A percentile compares a stretch with the other conserved stretches of the same genome.
phyloP scores from a whole-genome alignment of 2,888 invertebrate species.

The Microdon myrmicae region DNA sequence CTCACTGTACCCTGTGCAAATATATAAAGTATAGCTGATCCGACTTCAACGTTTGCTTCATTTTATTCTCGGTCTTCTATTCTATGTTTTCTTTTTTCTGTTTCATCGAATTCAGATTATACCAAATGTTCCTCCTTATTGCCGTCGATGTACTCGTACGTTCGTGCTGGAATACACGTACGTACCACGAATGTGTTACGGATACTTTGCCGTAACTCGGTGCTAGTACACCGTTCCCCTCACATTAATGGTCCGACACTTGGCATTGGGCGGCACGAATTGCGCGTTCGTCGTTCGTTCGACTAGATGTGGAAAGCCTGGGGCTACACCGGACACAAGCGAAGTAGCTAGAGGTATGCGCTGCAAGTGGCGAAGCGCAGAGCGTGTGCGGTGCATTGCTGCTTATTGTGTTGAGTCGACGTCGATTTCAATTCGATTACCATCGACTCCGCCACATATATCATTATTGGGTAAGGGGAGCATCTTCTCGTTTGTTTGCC shows the following conservation, averaged over 20 bases:
- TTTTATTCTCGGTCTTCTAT: slow-evolving; percentile 31
- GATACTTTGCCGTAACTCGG: slow-evolving; percentile 17
- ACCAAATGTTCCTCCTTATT: slow-evolving; percentile 17
- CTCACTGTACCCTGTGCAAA: background rate
- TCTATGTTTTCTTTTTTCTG: slow-evolving; percentile 4
- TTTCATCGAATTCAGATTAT: slow-evolving; percentile 22
- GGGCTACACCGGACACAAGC: no score
- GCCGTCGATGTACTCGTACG: slow-evolving; percentile 1
- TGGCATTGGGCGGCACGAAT: no score
- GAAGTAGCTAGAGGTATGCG: slow-evolving; percentile 7
- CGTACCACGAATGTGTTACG: no score
- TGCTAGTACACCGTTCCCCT: no score
- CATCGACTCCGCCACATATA: slow-evolving; percentile 23
- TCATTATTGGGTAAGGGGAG: slow-evolving; percentile 21
- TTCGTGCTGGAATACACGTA: slow-evolving; percentile 21
- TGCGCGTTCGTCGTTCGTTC: no score
- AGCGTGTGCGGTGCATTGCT: slow-evolving; percentile 41
- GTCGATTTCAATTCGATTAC: slow-evolving; percentile 41
- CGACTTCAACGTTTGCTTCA: slow-evolving; percentile 25
- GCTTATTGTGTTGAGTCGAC: slow-evolving; percentile 36
- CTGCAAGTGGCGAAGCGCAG: slow-evolving; percentile 33
- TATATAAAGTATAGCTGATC: slow-evolving; percentile 5
- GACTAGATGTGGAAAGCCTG: no score
- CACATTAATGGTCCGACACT: no score
- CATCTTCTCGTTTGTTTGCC: background rate